These are phyloP conservation scores for Chromobotia macracanthus DNA, from an alignment of 2,797 vertebrate genomes.

Conservation along the genomic window DNA sequence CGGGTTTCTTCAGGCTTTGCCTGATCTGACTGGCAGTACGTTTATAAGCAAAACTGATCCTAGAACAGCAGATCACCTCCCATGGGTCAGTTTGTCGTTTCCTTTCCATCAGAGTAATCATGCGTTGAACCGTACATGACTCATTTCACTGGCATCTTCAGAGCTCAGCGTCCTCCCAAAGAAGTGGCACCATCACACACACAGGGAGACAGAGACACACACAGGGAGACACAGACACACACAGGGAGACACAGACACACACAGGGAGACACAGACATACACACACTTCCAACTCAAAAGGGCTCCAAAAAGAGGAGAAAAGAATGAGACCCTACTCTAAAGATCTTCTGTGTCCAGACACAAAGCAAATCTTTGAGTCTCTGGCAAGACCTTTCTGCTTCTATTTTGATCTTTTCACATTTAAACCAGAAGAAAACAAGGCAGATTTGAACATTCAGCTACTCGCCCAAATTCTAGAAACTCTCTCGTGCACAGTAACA, in stretches of 20 bases:
- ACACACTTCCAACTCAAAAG: background rate
- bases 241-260: no score
- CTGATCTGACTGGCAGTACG: background rate
- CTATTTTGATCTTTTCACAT: conserved; percentile 15
- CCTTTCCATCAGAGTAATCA: conserved; percentile 25
- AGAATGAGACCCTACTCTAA: conserved; percentile 39
- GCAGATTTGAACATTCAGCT: conserved; percentile 29
- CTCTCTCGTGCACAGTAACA: background rate
- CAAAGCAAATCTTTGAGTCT: conserved; percentile 59
- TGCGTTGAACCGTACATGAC: conserved; percentile 6
- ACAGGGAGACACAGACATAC: no score
- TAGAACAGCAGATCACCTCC: background rate
- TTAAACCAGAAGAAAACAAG: conserved; percentile 19
- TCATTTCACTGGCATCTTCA: conserved; percentile 33
- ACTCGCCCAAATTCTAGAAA: background rate
- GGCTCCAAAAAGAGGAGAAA: conserved; percentile 24
- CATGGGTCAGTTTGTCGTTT: conserved; percentile 3
- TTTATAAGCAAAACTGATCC: background rate
- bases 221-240: no score
- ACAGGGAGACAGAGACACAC: background rate
- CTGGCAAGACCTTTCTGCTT: conserved; percentile 35
- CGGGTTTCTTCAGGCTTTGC: background rate
- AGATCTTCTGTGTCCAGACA: conserved; percentile 50
- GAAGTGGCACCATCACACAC: conserved; percentile 18
- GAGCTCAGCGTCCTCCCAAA: conserved; percentile 13